Percentiles rank a stretch among this genome's conserved stretches.
Evolutionary conservation across 2,113 vertebrate genomes (phyloP).

Genomic region (Oreocharis arfaki): DNA sequence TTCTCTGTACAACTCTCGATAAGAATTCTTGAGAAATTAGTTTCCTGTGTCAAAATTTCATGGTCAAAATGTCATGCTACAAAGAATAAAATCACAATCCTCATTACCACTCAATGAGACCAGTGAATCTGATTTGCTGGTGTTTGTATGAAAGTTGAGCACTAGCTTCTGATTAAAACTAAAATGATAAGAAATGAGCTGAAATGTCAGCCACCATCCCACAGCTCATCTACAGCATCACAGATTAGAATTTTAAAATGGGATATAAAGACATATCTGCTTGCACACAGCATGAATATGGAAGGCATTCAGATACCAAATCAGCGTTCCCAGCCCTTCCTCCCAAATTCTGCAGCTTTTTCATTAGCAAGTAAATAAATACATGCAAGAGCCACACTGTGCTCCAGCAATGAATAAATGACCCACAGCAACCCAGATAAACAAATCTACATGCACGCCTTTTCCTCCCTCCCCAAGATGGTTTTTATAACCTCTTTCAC

Average conservation of each 20-base stretch:
- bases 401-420: not conserved
- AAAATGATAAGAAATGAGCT: not conserved
- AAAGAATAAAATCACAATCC: not conserved
- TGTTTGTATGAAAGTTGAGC: not conserved
- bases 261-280: not conserved
- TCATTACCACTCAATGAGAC: not conserved
- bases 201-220: constrained; percentile 11
- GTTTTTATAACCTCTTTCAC: not conserved
- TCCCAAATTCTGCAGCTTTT: not conserved
- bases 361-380: not conserved
- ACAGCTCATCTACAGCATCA: not conserved
- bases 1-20: not conserved
- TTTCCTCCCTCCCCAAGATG: not conserved
- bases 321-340: not conserved
- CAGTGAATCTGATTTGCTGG: not conserved
- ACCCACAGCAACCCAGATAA: not conserved
- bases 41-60: not conserved
- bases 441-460: not conserved
- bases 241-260: not conserved
- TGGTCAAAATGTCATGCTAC: not conserved
- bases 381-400: not conserved
- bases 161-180: constrained; percentile 1
- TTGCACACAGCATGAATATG: not conserved
- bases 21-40: not conserved
- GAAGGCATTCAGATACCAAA: not conserved